Base-by-base conservation (phyloP, 2,888 invertebrate genomes). In the Ctena decussata region DNA sequence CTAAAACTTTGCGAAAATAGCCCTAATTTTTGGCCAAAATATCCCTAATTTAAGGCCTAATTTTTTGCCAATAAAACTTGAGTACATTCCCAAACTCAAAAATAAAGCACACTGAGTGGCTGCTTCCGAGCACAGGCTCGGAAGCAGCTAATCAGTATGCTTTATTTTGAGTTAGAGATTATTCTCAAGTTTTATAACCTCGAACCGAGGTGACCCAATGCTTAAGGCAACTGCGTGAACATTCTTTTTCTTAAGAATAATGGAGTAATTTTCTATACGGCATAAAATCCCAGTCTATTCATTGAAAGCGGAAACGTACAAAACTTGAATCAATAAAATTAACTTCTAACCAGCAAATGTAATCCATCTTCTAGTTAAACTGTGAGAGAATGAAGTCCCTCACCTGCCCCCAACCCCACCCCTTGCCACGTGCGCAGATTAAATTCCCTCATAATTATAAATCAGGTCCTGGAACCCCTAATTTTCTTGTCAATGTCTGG, bases 351-450 rank as follows among this genome's bases (percentile, higher is more conserved):
- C 35, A 65, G 2, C 35, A 35, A 65, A 21, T 65, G 65, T 65
- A 65, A 65, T 65, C 65, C 65, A 65, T 65, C 65, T 65, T 65
- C 35, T 35, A 24, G 18, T 65, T 65, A 65, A 27, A 32, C 32
- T 65, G 65, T 65, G 35, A 65, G 65, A 65, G 65, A 65, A 65
- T 65, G 65, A 65, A 65, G 32, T 11, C 65, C 5, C 65, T 65
- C 65, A 65, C 65, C 65, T 65, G 65, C 35, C 65, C 65, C 65
- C 65, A n/a, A 65, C 65, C 65, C 65, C 65, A 35, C 65, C 65
- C 65, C 65, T 65, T 65, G 65, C 65, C 65, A 65, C 65, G 65
- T 65, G 65, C 65, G 35, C 35, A 35, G 65, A 65, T 65, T 65
- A 35, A 65, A 65, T 65, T 65, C 35, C 65, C 65, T 30, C 27